Evolutionary conservation across 2,113 vertebrate species (phyloP).

Genomic region (Trinectes maculatus): DNA sequence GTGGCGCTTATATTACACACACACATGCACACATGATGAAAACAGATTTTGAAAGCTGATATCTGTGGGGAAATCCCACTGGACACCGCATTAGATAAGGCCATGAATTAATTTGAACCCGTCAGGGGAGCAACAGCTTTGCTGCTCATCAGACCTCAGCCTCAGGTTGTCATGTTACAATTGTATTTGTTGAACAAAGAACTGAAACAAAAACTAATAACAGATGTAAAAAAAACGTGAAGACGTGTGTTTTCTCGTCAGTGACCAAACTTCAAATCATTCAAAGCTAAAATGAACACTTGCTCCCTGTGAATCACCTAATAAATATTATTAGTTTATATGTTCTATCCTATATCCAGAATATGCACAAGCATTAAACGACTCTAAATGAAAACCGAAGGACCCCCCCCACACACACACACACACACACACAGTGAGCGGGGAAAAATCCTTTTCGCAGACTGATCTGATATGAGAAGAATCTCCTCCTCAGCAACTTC

Average conservation of each 20-base stretch:
- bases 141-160: background rate
- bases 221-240: too few relatives aligned
- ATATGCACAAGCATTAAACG: background rate
- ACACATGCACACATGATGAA: constrained; percentile 43
- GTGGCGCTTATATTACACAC: too few relatives aligned
- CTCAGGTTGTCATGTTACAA: constrained; percentile 5
- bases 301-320: constrained; percentile 6
- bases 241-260: too few relatives aligned
- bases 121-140: background rate
- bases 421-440: background rate
- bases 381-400: too few relatives aligned
- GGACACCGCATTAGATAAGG: constrained; percentile 42
- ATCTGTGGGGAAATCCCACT: constrained; percentile 56
- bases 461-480: background rate
- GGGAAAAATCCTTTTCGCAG: background rate
- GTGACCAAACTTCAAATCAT: too few relatives aligned
- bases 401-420: background rate
- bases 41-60: constrained; percentile 54
- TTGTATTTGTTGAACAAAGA: too few relatives aligned
- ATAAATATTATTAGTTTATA: background rate
- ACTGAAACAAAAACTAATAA: too few relatives aligned
- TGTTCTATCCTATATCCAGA: too few relatives aligned
- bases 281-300: too few relatives aligned
- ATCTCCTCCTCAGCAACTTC: constrained; percentile 2
- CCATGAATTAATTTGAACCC: constrained; percentile 25